Evolutionary conservation across 2,113 vertebrate species (phyloP), one percentile per base, ranked within the genome.

Genomic region (Cebidichthys violaceus): DNA sequence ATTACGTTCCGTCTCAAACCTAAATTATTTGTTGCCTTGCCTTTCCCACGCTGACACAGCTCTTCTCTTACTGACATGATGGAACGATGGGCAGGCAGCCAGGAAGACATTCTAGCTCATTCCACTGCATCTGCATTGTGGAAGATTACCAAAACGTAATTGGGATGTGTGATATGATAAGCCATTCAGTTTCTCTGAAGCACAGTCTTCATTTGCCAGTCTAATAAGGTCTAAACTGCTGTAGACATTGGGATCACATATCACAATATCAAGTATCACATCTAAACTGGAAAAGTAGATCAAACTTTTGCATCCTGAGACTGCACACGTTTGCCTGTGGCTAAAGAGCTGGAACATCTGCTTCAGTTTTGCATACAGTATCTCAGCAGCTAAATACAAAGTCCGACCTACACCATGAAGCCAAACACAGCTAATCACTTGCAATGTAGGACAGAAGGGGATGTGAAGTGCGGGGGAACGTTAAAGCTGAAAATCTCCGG

Each of bases 391-490:
- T 37, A 80, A 83, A 84, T 37, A 70, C 29, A 43, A 55, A 89
- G 60, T 86, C 79, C 62, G 84, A 70, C 47, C 57, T 52, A 54
- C 54, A 84, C 20, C 43, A 41, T 77, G 79, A 84, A 89, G 71
- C 81, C 78, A 75, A 76, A 88, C 78, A 75, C 71, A 86, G 82
- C 74, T 62, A 81, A 87, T 78, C 61, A 43, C 76, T 76, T 84
- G 80, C 72, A 85, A 84, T 79, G 80, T 83, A 82, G 89, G 67
- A 79, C 82, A 89, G 72, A 54, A 55, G 60, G 22, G 41, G 71
- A 80, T 78, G 75, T 71, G 66, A 81, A 71, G 47, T 79, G 78
- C 14, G 18, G 55, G 43, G 71, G 35, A 71, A 87, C 20, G 52
- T 68, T 66, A 83, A 84, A 83, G 72, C 84, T 82, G 45, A 75